Evolutionary conservation across 2,113 vertebrate species (phyloP).

Genomic region (Dipodomys stephensi): DNA sequence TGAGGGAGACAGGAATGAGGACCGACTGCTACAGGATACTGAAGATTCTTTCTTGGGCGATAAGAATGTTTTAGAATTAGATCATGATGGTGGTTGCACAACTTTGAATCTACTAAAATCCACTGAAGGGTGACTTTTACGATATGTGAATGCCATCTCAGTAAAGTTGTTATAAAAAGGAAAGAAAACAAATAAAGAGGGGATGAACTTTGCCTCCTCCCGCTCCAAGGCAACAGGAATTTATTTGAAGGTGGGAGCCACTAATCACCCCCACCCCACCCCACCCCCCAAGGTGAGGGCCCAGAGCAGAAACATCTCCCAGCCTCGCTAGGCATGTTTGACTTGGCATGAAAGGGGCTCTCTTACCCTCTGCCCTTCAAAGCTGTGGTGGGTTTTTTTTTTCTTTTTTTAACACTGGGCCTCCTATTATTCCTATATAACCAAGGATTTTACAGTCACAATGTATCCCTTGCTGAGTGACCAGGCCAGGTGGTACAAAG

Average conservation of each 20-base stretch:
- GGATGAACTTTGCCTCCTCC: constrained; percentile 1
- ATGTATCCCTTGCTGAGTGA: background rate
- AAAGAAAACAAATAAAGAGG: background rate
- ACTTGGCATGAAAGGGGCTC: background rate
- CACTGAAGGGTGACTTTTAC: constrained; percentile 14
- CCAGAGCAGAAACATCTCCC: background rate
- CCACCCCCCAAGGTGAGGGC: background rate
- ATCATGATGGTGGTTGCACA: background rate
- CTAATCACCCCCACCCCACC: background rate
- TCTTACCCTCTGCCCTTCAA: background rate
- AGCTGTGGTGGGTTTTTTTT: no score
- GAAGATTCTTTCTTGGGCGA: background rate
- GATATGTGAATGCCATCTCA: background rate
- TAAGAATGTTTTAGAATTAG: constrained; percentile 43
- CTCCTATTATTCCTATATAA: background rate
- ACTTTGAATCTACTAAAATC: background rate
- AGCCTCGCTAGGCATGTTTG: background rate
- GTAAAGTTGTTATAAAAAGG: constrained; percentile 28
- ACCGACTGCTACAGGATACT: background rate
- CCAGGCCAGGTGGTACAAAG: background rate
- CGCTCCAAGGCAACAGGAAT: background rate
- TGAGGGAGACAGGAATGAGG: background rate
- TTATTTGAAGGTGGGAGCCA: background rate
- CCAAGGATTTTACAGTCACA: background rate
- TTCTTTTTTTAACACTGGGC: background rate